Evolutionary conservation across 2,888 invertebrate species (phyloP), one percentile per base, ranked within the genome.

Genomic region (Syrphus vitripennis): DNA sequence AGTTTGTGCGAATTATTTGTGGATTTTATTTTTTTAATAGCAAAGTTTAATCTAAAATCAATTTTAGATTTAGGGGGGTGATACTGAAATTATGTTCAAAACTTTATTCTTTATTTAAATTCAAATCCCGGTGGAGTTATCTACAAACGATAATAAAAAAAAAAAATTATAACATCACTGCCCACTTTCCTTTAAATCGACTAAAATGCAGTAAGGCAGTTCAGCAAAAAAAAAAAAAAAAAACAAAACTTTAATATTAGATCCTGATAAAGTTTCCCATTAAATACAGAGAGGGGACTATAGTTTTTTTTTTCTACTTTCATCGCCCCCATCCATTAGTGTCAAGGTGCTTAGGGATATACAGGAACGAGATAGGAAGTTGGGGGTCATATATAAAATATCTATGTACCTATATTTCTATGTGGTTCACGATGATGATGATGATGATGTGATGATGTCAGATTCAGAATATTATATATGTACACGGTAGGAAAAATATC

Each of bases 251-350:
- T 77, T 79, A 79, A 80, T 80, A 74, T 74, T 67, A 61, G 50
- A 42, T 67, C 67, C 74, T 69, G 67, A 42, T 75, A 63, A 75
- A 75, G 80, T 81, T 81, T 80, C 42, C 69, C 69, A 81, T 81
- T 75, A 69, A 81, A 55, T 26, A 21, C 37, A 34, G 10, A 12
- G 79, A 67, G 19, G 34, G 59, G 31, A 31, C 37, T 31, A 48
- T 42, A 45, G 19, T 55, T 50, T n/a, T 26, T 31, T 70, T 63
- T 48, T 40, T 7, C 10, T 42, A 34, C 48, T 67, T 37, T 26
- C 10, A 40, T 12, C 34, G 29, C 26, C 42, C 59, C 37, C 67
- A 37, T 53, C 69, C 63, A 70, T 75, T 81, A 75, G 69, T 81
- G 80, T 61, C 80, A 75, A 81, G 75, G 75, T 81, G 80, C 71